Evolutionary conservation across 2,113 vertebrate genomes (phyloP), one percentile per base, ranked within the genome.

Genomic region (Narcine bancroftii): DNA sequence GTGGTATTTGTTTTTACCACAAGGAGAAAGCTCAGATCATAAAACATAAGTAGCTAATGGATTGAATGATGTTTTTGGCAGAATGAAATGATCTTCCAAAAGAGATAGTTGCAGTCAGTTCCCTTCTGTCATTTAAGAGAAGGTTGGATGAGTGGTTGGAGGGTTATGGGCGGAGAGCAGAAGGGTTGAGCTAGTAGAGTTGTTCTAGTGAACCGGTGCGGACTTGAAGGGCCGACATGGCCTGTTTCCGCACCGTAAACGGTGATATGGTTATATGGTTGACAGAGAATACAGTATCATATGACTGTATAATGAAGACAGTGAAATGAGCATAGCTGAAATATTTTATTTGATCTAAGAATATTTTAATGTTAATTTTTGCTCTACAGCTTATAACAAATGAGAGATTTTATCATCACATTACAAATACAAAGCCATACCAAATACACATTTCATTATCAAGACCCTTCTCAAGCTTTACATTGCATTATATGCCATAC

Each of bases 291-390:
- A n/a, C n/a, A n/a, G n/a, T 91, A 66, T 66, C 9, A 26, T 91
- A 69, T 45, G 6, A 13, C 69, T 45, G 36, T 47, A 26, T 91
- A 42, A 69, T 39, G 19, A 56, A 69, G 65, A 66, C 39, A 71
- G 24, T 29, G 42, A 47, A 91, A 91, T 91, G 39, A 91, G 15
- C 63, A 69, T 29, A 91, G 10, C 60, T 89, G 7, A 63, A 69
- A 69, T 91, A 39, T 89, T 66, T 65, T 65, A 36, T 29, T 47
- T 10, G 21, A 91, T 91, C 89, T 47, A 69, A 69, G 79, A 83
- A 83, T 66, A 66, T 24, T 66, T 89, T 89, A 89, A n/a, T 65
- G 60, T 89, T 65, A 11, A 65, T 65, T 89, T 89, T 66, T 89
- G 87, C 60, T 63, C 63, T 13, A 42, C 63, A 91, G 39, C 36